These are phyloP conservation scores for Bombus ignitus DNA, from an alignment of 1,140 invertebrate genomes.

Conservation along the genomic window DNA sequence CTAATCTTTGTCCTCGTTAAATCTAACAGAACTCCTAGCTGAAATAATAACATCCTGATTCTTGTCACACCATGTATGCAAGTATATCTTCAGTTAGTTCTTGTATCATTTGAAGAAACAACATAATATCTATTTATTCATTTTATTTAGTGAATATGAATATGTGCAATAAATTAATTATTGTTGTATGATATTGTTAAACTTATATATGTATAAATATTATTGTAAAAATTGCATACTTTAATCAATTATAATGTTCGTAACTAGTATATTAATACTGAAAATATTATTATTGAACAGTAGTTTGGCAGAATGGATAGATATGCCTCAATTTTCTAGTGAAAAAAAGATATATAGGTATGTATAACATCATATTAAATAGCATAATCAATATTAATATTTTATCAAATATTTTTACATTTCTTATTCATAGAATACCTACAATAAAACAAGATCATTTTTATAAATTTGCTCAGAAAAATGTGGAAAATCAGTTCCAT, in stretches of 20 bases:
- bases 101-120: constrained; percentile 12
- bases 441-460: constrained; percentile 43
- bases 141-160: not conserved
- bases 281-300: constrained; percentile 22
- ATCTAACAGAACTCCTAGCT: constrained; percentile 63
- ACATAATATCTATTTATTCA: not conserved
- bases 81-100: constrained; percentile 12
- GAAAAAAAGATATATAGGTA: constrained; percentile 73
- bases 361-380: not conserved
- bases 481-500: constrained; percentile 9
- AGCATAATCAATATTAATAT: not conserved
- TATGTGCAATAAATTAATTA: not conserved
- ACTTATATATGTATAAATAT: not conserved
- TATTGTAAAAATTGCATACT: not conserved
- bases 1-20: constrained; percentile 62
- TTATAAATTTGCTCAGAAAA: constrained; percentile 37
- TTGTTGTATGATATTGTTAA: not conserved
- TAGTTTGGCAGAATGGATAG: constrained; percentile 74
- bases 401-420: not conserved
- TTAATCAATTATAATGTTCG: constrained; percentile 1
- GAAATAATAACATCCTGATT: constrained; percentile 71
- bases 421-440: constrained; percentile 52
- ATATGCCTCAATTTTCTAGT: constrained; percentile 79
- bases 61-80: constrained; percentile 17
- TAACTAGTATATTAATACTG: constrained; percentile 6